Evolutionary conservation across 2,797 vertebrate genomes (phyloP), one percentile per base, ranked within the genome.

Genomic region (Sciaenops ocellatus): DNA sequence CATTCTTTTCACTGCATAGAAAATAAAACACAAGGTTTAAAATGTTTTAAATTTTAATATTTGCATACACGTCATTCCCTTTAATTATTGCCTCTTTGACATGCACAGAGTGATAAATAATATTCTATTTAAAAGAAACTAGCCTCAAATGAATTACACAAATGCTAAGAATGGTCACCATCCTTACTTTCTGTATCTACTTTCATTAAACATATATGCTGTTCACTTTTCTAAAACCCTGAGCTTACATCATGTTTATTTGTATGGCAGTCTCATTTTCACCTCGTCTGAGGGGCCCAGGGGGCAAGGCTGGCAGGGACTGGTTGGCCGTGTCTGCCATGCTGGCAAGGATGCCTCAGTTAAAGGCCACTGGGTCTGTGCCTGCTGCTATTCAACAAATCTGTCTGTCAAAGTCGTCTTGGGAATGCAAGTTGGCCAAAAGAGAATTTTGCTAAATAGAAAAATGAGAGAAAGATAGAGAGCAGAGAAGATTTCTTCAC

Each of bases 351-450:
- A 74, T 52, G 62, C 22, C 54, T 65, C 56, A 68, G 79, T 83
- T 65, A 88, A 91, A 91, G 78, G 87, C 75, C 85, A 80, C 54
- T 66, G 44, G 73, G 46, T 52, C 64, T 84, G 75, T 11, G 67
- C 69, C 85, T 65, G 73, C 59, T 83, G 80, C 74, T 60, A 34
- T 73, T 84, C 63, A 28, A 82, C 63, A 71, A 46, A 84, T 70
- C 73, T 87, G 76, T 76, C 83, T 42, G 52, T 87, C 82, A 82
- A 74, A 79, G 67, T 73, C 52, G 41, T 76, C 69, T 26, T 4
- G 15, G 70, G 57, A 83, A 60, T 17, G 59, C 42, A 59, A 78
- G 52, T 44, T 61, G 64, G 68, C 63, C 67, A 48, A 68, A 22
- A 44, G 57, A 71, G 44, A 83, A 57, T 85, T 38, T 38, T 38